These are phyloP conservation scores for Myiozetetes cayanensis DNA, from an alignment of 2,113 vertebrate species.

Conservation along the genomic window DNA sequence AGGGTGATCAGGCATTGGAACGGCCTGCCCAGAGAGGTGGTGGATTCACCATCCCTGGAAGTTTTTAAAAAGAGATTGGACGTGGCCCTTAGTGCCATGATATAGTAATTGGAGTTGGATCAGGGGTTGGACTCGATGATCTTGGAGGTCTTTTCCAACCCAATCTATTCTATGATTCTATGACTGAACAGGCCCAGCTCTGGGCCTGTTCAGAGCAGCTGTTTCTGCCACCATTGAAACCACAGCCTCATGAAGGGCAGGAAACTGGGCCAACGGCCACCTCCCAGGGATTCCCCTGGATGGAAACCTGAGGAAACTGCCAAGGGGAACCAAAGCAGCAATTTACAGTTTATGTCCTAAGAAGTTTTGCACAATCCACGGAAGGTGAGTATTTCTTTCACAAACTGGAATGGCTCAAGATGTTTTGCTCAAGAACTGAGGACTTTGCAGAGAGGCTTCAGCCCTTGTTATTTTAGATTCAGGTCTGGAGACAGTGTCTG, in stretches of 20 bases:
- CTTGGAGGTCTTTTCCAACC: background rate
- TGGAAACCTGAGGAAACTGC: constrained; percentile 17
- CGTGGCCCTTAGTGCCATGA: too few relatives aligned
- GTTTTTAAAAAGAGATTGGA: too few relatives aligned
- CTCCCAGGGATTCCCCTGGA: background rate
- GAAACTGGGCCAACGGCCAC: constrained; percentile 24
- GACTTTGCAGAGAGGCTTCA: background rate
- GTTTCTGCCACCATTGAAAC: background rate
- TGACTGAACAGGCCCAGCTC: background rate
- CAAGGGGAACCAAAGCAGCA: background rate
- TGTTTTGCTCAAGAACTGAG: background rate
- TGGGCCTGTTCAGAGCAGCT: background rate
- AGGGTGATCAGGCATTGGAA: too few relatives aligned
- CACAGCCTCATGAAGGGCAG: constrained; percentile 22
- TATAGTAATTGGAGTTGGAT: too few relatives aligned
- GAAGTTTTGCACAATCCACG: background rate
- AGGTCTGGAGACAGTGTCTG: background rate
- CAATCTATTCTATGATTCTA: background rate
- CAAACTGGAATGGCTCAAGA: background rate
- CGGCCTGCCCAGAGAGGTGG: too few relatives aligned
- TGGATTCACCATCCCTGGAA: too few relatives aligned
- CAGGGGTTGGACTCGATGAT: background rate
- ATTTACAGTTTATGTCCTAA: constrained; percentile 36
- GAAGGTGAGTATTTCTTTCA: background rate
- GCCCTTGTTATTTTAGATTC: background rate